Conservation (phyloP, 2,113 vertebrate genomes). For the Phycodurus eques region DNA sequence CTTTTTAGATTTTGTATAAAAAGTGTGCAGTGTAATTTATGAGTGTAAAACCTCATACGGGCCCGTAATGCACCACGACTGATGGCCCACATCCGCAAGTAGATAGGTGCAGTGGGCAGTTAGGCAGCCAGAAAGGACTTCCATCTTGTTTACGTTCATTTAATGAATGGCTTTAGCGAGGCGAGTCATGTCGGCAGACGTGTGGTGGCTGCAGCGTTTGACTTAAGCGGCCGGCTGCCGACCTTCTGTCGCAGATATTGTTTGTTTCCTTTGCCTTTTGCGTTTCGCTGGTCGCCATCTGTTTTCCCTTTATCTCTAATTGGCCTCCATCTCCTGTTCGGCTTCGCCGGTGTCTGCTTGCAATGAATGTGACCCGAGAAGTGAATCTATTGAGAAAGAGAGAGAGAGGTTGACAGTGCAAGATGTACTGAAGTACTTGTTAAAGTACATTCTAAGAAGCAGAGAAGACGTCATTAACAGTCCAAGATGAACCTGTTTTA, state of each 20-base stretch:
- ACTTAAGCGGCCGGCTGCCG: background rate
- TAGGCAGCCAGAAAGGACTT: background rate
- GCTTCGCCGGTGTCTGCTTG: constrained; percentile 20
- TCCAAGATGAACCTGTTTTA: constrained; percentile 11
- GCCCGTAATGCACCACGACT: background rate
- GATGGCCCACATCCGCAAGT: background rate
- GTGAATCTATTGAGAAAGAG: constrained; percentile 38
- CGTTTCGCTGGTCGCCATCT: background rate
- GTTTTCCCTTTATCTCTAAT: background rate
- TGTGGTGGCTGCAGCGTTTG: background rate
- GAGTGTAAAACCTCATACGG: constrained; percentile 25
- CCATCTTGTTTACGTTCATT: background rate
- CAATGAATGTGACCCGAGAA: constrained; percentile 52
- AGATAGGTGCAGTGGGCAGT: background rate
- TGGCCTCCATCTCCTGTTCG: constrained; percentile 24
- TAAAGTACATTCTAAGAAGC: constrained; percentile 13
- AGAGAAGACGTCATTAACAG: constrained; percentile 9
- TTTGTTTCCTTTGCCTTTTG: background rate
- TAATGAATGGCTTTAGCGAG: background rate
- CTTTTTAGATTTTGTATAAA: constrained; percentile 58
- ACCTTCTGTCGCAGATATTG: background rate
- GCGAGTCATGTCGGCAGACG: background rate
- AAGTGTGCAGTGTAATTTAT: constrained; percentile 45
- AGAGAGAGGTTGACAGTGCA: constrained; percentile 22
- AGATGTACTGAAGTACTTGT: constrained; percentile 36